Conservation (phyloP, 1,140 invertebrate genomes). For the Drosophila biarmipes region DNA sequence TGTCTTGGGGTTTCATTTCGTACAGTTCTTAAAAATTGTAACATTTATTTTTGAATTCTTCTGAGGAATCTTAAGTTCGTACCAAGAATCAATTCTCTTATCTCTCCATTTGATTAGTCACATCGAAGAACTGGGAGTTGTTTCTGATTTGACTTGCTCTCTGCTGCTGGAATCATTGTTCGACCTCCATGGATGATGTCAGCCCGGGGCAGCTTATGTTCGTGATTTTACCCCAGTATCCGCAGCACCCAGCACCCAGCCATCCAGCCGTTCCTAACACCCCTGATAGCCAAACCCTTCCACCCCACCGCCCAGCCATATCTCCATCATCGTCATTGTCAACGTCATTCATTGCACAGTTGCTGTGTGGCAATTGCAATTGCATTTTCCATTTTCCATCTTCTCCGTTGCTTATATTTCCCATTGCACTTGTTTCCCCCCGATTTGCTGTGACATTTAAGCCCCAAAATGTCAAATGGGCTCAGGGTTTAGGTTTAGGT, state of each 20-base stretch:
- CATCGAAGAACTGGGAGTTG: conserved; percentile 11
- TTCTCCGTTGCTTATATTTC: conserved; percentile 34
- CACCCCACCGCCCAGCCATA: conserved; percentile 24
- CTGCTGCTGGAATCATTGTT: conserved; percentile 23
- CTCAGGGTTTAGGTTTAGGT: conserved; percentile 63
- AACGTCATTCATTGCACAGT: conserved; percentile 51
- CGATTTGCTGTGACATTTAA: conserved; percentile 74
- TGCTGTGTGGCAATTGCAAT: conserved; percentile 35
- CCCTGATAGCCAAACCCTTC: background rate
- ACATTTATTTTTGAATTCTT: too few species aligned
- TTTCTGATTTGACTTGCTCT: conserved; percentile 32
- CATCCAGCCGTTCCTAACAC: background rate
- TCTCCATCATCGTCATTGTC: conserved; percentile 63
- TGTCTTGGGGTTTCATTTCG: background rate
- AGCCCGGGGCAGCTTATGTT: conserved; percentile 37
- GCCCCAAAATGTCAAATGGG: conserved; percentile 80
- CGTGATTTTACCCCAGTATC: conserved; percentile 40
- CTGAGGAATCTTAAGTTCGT: background rate
- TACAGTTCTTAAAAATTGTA: background rate
- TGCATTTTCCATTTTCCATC: conserved; percentile 50
- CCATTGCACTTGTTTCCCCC: conserved; percentile 61
- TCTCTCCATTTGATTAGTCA: conserved; percentile 31
- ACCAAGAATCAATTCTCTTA: conserved; percentile 14
- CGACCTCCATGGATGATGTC: conserved; percentile 50
- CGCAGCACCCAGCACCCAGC: conserved; percentile 3